phyloP scores from a whole-genome alignment of 2,797 vertebrate species.

The Neostethus bicornis region DNA sequence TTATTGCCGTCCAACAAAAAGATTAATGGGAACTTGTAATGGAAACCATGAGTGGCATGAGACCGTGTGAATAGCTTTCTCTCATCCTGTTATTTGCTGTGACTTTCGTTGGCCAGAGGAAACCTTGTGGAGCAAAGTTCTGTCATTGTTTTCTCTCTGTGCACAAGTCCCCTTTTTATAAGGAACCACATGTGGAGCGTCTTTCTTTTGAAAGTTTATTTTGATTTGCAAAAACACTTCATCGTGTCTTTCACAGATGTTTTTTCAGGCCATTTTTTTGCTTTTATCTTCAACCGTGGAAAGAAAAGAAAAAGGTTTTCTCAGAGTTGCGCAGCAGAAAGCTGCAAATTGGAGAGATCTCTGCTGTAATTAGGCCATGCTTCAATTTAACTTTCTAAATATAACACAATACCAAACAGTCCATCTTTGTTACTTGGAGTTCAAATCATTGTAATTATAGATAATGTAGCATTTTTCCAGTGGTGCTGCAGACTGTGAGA shows the following conservation, averaged over 20 bases:
- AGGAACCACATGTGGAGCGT: conserved; percentile 69
- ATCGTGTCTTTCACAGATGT: conserved; percentile 54
- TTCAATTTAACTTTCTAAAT: conserved; percentile 37
- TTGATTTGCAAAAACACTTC: conserved; percentile 69
- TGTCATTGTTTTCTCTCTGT: conserved; percentile 63
- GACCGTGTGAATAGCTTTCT: conserved; percentile 47
- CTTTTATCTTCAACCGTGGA: conserved; percentile 47
- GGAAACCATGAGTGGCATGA: conserved; percentile 36
- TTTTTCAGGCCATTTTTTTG: conserved; percentile 49
- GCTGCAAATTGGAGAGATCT: conserved; percentile 47
- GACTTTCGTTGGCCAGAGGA: conserved; percentile 57
- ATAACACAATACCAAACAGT: conserved; percentile 58
- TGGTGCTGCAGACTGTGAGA: conserved; percentile 60
- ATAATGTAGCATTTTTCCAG: conserved; percentile 58
- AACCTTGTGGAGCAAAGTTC: conserved; percentile 42
- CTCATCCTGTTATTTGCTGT: conserved; percentile 49
- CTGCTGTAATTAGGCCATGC: conserved; percentile 58
- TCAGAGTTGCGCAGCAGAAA: conserved; percentile 41
- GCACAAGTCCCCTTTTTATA: conserved; percentile 62
- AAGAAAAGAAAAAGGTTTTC: conserved; percentile 30
- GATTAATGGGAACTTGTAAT: conserved; percentile 51
- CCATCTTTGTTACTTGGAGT: conserved; percentile 51
- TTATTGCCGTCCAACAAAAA: conserved; percentile 27
- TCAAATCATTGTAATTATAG: conserved; percentile 63
- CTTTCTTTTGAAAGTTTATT: conserved; percentile 73